Evolutionary conservation across 2,797 vertebrate genomes (phyloP).

Genomic region (Poecilia velifera): DNA sequence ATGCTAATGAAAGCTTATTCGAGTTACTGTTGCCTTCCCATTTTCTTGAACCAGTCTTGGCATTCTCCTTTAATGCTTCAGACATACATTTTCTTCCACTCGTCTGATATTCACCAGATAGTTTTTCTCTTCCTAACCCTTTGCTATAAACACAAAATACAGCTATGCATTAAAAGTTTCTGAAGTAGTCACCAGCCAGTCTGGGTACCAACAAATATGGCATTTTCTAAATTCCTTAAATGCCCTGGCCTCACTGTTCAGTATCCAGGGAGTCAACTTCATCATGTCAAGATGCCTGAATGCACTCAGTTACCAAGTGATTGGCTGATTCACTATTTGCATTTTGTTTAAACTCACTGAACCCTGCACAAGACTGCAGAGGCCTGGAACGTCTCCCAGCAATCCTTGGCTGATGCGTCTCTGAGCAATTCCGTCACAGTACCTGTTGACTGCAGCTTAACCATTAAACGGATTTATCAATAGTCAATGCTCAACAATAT

Average conservation of each 20-base stretch:
- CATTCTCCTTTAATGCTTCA: neutral
- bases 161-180: neutral
- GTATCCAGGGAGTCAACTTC: neutral
- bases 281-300: neutral
- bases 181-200: neutral
- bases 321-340: neutral
- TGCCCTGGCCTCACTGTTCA: neutral
- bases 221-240: neutral
- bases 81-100: neutral
- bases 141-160: neutral
- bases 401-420: neutral
- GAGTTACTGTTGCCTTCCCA: neutral
- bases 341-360: neutral
- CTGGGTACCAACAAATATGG: neutral
- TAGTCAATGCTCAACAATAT: neutral
- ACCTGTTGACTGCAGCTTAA: neutral
- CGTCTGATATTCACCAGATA: neutral
- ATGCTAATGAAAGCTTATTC: neutral
- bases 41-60: neutral
- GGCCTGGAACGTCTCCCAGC: neutral
- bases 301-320: neutral
- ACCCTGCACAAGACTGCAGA: neutral
- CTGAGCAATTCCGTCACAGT: neutral
- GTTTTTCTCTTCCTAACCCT: neutral
- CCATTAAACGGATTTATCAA: neutral